These are phyloP conservation scores for Mallotus villosus DNA, from an alignment of 2,797 vertebrate genomes.

Conservation along the genomic window DNA sequence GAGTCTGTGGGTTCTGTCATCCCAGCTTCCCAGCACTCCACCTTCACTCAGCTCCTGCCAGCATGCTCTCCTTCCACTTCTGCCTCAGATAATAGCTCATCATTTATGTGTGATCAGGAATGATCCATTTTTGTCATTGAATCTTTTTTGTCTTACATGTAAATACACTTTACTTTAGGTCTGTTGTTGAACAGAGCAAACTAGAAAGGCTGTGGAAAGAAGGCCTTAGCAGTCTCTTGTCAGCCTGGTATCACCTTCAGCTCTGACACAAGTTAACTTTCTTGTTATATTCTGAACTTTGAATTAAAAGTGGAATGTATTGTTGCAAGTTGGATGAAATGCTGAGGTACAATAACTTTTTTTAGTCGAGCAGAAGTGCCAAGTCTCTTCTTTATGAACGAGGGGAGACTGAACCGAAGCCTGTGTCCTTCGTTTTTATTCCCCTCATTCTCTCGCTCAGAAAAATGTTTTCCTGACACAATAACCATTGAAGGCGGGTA, in stretches of 20 bases:
- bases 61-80: constrained; percentile 79
- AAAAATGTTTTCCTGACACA: constrained; percentile 59
- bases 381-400: constrained; percentile 16
- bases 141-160: not conserved
- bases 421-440: constrained; percentile 55
- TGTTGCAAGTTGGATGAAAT: no score
- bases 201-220: no score
- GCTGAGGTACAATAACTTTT: no score
- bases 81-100: constrained; percentile 59
- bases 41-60: constrained; percentile 63
- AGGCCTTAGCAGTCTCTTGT: no score
- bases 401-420: constrained; percentile 33
- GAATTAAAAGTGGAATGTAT: no score
- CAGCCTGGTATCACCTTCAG: no score
- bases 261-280: no score
- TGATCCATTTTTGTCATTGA: not conserved
- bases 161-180: not conserved
- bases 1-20: constrained; percentile 37
- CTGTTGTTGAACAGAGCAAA: not conserved
- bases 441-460: constrained; percentile 49
- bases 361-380: not conserved
- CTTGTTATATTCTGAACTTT: no score
- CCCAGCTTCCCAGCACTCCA: constrained; percentile 40
- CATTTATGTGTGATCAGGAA: not conserved
- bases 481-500: constrained; percentile 44